These are phyloP conservation scores for Clarias batrachus DNA, from an alignment of 2,113 vertebrate species.

Conservation along the genomic window DNA sequence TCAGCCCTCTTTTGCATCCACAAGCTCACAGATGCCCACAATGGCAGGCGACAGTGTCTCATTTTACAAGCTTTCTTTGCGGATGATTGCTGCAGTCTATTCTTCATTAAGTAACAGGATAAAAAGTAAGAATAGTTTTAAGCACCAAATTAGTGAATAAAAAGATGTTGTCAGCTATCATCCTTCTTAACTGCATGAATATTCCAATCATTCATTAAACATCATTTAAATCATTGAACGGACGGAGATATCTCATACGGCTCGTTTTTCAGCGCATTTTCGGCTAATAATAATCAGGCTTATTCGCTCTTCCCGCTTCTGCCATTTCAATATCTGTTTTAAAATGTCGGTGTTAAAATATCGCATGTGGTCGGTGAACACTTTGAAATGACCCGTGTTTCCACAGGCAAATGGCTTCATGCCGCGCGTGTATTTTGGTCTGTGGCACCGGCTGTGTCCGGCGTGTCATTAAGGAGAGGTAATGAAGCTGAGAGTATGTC, in stretches of 20 bases:
- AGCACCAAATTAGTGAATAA: background rate
- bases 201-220: background rate
- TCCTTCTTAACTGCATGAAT: background rate
- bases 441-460: conserved; percentile 37
- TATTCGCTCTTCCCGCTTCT: background rate
- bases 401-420: background rate
- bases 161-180: background rate
- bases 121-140: background rate
- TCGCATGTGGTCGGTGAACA: background rate
- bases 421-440: conserved; percentile 9
- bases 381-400: conserved; percentile 17
- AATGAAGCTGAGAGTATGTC: conserved; percentile 79
- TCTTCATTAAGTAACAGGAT: background rate
- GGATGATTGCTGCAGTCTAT: background rate
- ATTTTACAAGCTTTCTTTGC: background rate
- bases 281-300: background rate
- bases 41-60: background rate
- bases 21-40: background rate
- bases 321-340: background rate
- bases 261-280: background rate
- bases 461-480: conserved; percentile 81
- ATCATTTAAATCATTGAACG: background rate
- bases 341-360: background rate
- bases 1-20: background rate
- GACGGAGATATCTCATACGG: background rate